Evolutionary conservation across 1,140 invertebrate genomes (phyloP).

Genomic region (Drosophila mauritiana): DNA sequence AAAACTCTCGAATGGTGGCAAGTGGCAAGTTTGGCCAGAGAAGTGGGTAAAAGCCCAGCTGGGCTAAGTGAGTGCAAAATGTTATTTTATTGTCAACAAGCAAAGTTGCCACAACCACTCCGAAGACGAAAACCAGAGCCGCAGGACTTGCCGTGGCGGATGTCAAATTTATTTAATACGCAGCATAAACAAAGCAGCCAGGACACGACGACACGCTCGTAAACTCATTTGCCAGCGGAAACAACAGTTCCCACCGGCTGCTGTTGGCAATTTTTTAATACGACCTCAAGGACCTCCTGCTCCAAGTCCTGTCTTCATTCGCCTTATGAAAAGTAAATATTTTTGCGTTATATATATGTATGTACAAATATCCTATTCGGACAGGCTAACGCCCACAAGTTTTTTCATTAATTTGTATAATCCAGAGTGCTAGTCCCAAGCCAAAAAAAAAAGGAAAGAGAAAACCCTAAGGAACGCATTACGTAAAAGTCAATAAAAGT

Average conservation of each 20-base stretch:
- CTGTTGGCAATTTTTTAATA: constrained; percentile 68
- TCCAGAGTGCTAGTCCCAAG: constrained; percentile 34
- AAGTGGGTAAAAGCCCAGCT: constrained; percentile 52
- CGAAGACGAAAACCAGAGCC: constrained; percentile 25
- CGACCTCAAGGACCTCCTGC: constrained; percentile 65
- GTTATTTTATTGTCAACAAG: constrained; percentile 83
- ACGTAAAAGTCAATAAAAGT: constrained; percentile 60
- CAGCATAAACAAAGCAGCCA: constrained; percentile 74
- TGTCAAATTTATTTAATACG: constrained; percentile 79
- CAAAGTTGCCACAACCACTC: constrained; percentile 59
- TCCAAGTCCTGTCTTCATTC: neutral
- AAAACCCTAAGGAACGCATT: neutral
- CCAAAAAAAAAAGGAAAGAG: neutral
- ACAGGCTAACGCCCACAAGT: constrained; percentile 58
- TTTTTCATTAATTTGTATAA: constrained; percentile 75
- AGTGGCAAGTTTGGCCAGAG: constrained; percentile 8
- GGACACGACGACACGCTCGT: constrained; percentile 73
- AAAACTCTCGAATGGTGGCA: constrained; percentile 58
- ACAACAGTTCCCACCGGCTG: constrained; percentile 47
- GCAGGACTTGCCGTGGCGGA: constrained; percentile 52
- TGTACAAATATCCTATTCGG: constrained; percentile 36
- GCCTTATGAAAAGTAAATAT: constrained; percentile 62
- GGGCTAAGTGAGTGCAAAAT: constrained; percentile 81
- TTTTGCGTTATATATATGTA: constrained; percentile 45
- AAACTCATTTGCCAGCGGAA: constrained; percentile 69